These are phyloP conservation scores for Elachura formosa DNA, from an alignment of 2,113 vertebrate genomes.

Conservation along the genomic window DNA sequence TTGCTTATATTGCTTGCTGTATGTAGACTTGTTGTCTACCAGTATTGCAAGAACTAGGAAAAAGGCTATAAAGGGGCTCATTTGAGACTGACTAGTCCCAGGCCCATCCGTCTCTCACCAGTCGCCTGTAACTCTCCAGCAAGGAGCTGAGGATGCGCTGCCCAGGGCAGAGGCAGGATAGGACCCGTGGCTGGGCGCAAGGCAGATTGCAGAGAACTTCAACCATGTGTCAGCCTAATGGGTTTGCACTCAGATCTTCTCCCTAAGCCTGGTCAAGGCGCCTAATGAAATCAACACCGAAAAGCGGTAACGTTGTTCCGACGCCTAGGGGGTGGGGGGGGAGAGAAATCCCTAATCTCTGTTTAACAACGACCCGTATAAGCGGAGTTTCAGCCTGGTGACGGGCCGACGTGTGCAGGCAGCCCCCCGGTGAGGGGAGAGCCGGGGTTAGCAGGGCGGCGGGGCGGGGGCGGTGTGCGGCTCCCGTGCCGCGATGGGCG, in stretches of 20 bases:
- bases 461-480: neutral
- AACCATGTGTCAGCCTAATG: neutral
- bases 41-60: neutral
- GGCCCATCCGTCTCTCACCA: neutral
- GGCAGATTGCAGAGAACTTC: neutral
- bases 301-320: neutral
- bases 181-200: rapidly evolving
- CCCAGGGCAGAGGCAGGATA: neutral
- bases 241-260: neutral
- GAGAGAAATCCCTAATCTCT: neutral
- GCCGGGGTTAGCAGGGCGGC: neutral
- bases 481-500: neutral
- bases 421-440: neutral
- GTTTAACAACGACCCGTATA: too few species aligned
- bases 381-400: neutral
- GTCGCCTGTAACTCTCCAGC: neutral
- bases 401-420: neutral
- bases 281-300: neutral
- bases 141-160: neutral
- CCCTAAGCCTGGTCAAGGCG: neutral
- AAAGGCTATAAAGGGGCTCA: neutral
- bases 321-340: rapidly evolving
- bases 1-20: neutral
- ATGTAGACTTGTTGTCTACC: neutral
- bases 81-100: neutral